Evolutionary conservation across 2,888 invertebrate genomes (phyloP).

Genomic region (Tachina fera): DNA sequence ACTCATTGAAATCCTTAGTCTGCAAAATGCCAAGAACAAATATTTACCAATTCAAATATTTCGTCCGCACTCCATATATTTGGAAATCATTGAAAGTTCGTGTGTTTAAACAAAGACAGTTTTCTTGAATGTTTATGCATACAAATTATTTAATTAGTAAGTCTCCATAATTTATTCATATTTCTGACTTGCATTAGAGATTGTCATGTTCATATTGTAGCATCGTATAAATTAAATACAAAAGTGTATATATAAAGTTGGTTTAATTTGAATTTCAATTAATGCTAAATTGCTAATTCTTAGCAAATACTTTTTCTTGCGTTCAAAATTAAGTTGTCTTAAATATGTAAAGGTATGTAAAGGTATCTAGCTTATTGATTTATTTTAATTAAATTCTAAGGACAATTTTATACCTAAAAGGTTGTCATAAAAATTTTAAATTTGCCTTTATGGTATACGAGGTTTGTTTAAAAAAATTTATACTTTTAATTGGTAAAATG

Average conservation of each 20-base stretch:
- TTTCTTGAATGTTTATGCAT: slow-evolving; percentile 26
- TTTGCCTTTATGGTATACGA: too few species aligned
- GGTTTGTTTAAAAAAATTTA: too few species aligned
- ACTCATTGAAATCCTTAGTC: slow-evolving; percentile 20
- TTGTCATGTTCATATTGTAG: background rate
- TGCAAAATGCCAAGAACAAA: background rate
- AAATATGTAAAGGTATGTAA: too few species aligned
- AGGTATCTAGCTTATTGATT: too few species aligned
- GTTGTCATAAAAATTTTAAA: too few species aligned
- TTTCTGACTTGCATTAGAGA: slow-evolving; percentile 5
- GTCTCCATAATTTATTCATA: slow-evolving; percentile 32
- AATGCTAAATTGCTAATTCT: background rate
- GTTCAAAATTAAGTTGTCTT: too few species aligned
- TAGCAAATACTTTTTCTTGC: background rate
- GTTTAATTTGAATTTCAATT: slow-evolving; percentile 42
- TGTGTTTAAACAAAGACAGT: slow-evolving; percentile 24
- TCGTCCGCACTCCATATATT: background rate
- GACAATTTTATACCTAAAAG: too few species aligned
- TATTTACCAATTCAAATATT: slow-evolving; percentile 9
- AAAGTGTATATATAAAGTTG: slow-evolving; percentile 31
- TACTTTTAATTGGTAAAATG: too few species aligned
- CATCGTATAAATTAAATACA: slow-evolving; percentile 7
- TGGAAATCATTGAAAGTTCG: slow-evolving; percentile 27
- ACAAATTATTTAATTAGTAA: slow-evolving; percentile 67
- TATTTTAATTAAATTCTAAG: background rate